Evolutionary conservation across 2,888 invertebrate species (phyloP), one percentile per base, ranked within the genome.

Genomic region (Drosophila putrida): DNA sequence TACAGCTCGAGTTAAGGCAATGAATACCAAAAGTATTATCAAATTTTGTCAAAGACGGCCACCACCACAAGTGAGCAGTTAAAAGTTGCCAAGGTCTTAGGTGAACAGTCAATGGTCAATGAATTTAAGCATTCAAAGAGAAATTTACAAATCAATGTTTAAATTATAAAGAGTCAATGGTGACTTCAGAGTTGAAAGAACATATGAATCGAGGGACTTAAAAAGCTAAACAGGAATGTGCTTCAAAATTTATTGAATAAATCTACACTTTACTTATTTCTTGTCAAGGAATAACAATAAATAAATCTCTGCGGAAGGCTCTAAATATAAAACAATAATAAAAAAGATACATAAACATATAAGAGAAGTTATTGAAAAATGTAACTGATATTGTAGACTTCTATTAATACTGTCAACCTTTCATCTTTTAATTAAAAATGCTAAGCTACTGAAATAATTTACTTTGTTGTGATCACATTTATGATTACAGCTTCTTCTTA

Each of bases 11-110:
- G 50, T 35, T 41, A n/a, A n/a, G 51, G 61, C 46, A n/a, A n/a
- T 33, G 33, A 27, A 61, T 25, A 31, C 38, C 50, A 65, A 51
- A 57, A 28, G 53, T 44, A 71, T 72, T 67, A 72, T 49, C 28
- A 53, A 57, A 38, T 35, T 41, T 41, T 51, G 55, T 54, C 60
- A 65, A 60, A 60, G 55, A n/a, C 38, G 20, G 13, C 25, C 36
- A 36, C 11, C 43, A 51, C 6, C 8, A 60, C n/a, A 43, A 60
- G 27, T 44, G 36, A 10, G 20, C 25, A 31, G 46, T 25, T 2
- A 25, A 15, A 41, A 58, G 15, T 8, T 43, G 25, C 6, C 50
- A 43, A 33, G 41, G 41, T 36, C 31, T 33, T 31, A 11, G 33
- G 50, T 49, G 28, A 53, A 28, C 8, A 6, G 41, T 33, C 15